Base-by-base conservation (phyloP, 2,113 vertebrate species). In the Trochalopteron elliotii region DNA sequence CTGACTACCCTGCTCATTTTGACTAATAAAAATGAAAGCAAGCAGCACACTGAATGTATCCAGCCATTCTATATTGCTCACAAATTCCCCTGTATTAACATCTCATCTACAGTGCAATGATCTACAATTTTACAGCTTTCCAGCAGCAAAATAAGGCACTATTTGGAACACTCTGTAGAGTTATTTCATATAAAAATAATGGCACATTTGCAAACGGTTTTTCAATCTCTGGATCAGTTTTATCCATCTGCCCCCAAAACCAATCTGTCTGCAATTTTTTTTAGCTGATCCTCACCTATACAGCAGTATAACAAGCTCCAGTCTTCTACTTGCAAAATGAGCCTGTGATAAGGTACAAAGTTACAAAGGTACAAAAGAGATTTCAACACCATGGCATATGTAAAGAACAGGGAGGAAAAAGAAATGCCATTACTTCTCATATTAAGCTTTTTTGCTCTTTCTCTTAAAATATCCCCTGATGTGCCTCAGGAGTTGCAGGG, bases 161-260 rank as follows among this genome's bases (percentile, higher is more conserved):
- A 31, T 44, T 79, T 69, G 75, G 50, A 91, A 71, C 47, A 68
- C 50, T 85, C 45, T 61, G 69, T 31, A n/a, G 65, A 55, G 74
- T 78, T 91, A 84, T 71, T 78, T 87, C n/a, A 57, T 63, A 83
- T 89, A 81, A 94, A 89, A 96, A 75, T 59, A 84, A 71, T 1
- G 3, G 24, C 5, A 71, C 24, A 47, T 89, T 93, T 44, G 20
- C 57, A 80, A 94, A 68, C 0, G 1, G 28, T 9, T 82, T 95
- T 96, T 94, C 65, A 89, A 60, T 82, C 72, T 47, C 74, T 55
- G 65, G 39, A 12, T 78, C 64, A 81, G 30, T 77, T 96, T 95
- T 81, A 83, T 70, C 72, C 65, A 79, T 68, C 59, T 93, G 61
- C 23, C 69, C 59, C 77, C 0, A 1, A 86, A 82, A 7, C 22